Evolutionary conservation across 2,113 vertebrate genomes (phyloP).

Genomic region (Colius striatus): DNA sequence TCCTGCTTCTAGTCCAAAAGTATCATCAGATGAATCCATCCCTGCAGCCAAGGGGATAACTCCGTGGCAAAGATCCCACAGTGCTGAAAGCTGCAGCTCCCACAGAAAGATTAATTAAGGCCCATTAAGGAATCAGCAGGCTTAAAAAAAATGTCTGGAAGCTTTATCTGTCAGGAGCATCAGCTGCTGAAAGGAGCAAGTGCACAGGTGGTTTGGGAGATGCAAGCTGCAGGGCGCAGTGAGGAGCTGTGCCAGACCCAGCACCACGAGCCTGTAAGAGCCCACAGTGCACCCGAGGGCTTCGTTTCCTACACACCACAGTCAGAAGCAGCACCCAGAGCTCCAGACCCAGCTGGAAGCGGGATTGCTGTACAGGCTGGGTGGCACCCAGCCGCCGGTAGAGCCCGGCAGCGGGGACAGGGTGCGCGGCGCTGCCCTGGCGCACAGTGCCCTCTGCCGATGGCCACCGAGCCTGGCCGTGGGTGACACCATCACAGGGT

Average conservation of each 20-base stretch:
- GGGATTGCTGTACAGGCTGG: fast-evolving
- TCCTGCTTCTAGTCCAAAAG: neutral
- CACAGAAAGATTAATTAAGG: neutral
- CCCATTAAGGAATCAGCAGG: neutral
- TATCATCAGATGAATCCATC: neutral
- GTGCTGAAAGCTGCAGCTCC: neutral
- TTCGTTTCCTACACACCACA: neutral
- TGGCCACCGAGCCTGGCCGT: fast-evolving
- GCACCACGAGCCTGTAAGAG: fast-evolving
- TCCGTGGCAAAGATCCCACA: fast-evolving
- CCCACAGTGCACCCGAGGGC: neutral
- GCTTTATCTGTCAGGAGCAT: neutral
- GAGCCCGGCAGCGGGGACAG: too few species aligned
- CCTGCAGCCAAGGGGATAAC: neutral
- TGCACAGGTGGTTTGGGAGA: neutral
- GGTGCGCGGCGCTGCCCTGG: neutral
- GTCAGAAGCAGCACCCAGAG: neutral
- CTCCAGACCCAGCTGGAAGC: neutral
- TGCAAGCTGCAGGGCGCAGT: neutral
- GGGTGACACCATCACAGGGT: fast-evolving
- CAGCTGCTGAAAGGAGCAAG: neutral
- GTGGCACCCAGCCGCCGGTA: fast-evolving
- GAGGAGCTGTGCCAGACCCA: neutral
- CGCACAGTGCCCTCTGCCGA: conserved; percentile 15
- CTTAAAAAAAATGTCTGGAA: neutral